phyloP scores from a whole-genome alignment of 1,140 invertebrate genomes.

The Eumaeus atala region DNA sequence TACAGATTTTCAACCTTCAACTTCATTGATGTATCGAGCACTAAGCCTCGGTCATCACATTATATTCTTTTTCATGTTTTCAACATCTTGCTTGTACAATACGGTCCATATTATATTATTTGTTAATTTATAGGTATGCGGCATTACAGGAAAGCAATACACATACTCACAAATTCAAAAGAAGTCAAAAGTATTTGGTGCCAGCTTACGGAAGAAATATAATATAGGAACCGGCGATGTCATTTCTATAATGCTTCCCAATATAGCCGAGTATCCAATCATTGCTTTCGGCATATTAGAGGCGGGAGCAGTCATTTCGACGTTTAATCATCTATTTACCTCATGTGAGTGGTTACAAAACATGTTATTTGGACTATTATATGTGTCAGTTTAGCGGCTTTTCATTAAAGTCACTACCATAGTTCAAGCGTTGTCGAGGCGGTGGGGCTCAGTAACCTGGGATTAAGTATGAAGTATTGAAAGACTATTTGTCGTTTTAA shows the following conservation, averaged over 20 bases:
- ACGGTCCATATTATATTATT: not conserved
- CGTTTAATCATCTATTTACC: constrained; percentile 88
- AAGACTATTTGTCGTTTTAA: no score
- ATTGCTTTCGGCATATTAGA: constrained; percentile 79
- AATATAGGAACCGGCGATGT: constrained; percentile 82
- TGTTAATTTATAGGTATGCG: constrained; percentile 79
- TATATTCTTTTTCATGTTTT: no score
- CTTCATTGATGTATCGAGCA: no score
- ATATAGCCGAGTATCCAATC: constrained; percentile 85
- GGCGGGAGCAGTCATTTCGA: constrained; percentile 82
- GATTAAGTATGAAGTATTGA: no score
- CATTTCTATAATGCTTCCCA: constrained; percentile 82
- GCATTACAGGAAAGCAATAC: constrained; percentile 80
- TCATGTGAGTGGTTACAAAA: constrained; percentile 74
- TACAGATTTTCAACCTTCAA: no score
- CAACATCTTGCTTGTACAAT: constrained; percentile 31
- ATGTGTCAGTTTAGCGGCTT: no score
- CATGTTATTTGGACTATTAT: no score
- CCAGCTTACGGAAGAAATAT: constrained; percentile 78
- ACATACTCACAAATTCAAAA: constrained; percentile 81
- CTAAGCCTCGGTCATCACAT: no score
- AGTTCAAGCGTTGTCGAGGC: no score
- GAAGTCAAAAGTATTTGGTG: constrained; percentile 79
- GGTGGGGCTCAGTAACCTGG: no score
- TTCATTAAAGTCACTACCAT: no score